Evolutionary conservation across 2,797 vertebrate species (phyloP).

Genomic region (Liparis tanakae): DNA sequence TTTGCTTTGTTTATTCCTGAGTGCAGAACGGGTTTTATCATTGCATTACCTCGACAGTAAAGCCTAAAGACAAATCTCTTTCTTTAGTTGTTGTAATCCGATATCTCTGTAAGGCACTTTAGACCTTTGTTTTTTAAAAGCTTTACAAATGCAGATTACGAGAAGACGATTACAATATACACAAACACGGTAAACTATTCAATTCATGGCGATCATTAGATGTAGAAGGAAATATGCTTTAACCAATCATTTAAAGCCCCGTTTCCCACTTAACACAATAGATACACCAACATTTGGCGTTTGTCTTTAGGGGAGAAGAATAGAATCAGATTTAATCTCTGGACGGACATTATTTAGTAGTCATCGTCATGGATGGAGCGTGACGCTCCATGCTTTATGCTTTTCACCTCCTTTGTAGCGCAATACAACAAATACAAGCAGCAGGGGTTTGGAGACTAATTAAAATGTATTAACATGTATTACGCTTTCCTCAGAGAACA

Average conservation of each 20-base stretch:
- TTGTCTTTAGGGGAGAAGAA: not conserved
- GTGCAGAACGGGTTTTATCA: slow-evolving; percentile 46
- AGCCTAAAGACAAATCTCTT: slow-evolving; percentile 28
- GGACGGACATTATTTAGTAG: not conserved
- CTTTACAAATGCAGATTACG: slow-evolving; percentile 25
- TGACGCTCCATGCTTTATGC: not conserved
- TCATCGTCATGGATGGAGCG: not conserved
- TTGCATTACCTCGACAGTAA: slow-evolving; percentile 32
- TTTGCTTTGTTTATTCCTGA: slow-evolving; percentile 29
- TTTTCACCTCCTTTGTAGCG: not conserved
- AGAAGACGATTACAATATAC: not conserved
- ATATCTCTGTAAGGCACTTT: slow-evolving; percentile 19
- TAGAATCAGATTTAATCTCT: not conserved
- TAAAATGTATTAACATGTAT: not conserved
- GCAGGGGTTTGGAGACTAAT: not conserved
- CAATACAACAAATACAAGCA: not conserved
- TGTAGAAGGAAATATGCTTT: too few relatives aligned
- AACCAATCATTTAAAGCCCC: not conserved
- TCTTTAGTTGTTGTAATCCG: slow-evolving; percentile 38
- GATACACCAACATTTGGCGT: not conserved
- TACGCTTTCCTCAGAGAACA: not conserved
- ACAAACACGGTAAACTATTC: not conserved
- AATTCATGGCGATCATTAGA: too few relatives aligned
- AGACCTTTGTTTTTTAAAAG: slow-evolving; percentile 8
- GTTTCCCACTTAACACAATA: not conserved